Base-by-base conservation (phyloP, 1,140 invertebrate genomes). In the Heliconius hermathena region DNA sequence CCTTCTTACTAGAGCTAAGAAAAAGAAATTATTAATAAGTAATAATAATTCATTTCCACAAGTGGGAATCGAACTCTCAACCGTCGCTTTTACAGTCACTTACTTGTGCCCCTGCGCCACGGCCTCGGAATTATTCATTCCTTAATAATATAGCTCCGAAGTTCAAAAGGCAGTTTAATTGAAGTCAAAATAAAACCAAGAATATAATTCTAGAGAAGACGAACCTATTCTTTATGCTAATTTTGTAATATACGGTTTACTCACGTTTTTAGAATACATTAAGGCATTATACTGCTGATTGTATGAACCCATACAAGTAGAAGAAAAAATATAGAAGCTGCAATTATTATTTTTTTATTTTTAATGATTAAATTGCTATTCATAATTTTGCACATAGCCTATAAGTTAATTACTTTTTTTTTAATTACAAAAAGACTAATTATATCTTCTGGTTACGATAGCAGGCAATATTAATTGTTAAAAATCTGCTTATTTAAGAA, bases 241-340 rank as follows among this genome's bases (percentile, higher is more conserved):
- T 38, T 77, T 52, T 29, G 36, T 71, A 71, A 77, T 77, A 77
- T 29, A 49, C 72, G 72, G 70, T 77, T 77, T 18, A 20, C 76
- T 77, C 76, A 77, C 46, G 76, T 77, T 77, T 77, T 77, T 54
- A 54, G 76, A 72, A 77, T 77, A 72, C 76, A 77, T 77, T 77
- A 77, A 77, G 70, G 38, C 26, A 77, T 77, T 70, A 66, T 72
- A 77, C 66, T 22, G 76, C 46, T 54, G 41, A 46, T 71, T 71
- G 66, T 77, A 71, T 41, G 60, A 60, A 60, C 54, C 54, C 20
- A 60, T 22, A 46, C 4, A 20, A 60, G 54, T 60, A 60, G 54
- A 22, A n/a, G 49, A 52, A 52, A 52, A 66, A 66, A 66, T 26
- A 16, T 66, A 66, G 60, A 29, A 66, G 26, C 26, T 26, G 11